Conservation (phyloP, 2,797 vertebrate species). For the Siniperca obscura region DNA sequence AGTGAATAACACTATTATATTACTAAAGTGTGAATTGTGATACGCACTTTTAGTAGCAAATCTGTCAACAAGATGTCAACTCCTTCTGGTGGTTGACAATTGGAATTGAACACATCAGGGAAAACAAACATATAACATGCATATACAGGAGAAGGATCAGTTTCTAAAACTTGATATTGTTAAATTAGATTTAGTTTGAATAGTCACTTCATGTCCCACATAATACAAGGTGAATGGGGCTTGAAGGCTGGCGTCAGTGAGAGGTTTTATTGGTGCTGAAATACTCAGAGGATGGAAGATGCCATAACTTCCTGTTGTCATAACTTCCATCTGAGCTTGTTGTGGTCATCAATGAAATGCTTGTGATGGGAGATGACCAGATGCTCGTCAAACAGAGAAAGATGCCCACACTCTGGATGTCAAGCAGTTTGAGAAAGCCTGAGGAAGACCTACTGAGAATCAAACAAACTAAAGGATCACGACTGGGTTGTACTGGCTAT, state of each 20-base stretch:
- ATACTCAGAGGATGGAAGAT: neutral
- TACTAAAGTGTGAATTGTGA: neutral
- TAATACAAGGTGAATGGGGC: neutral
- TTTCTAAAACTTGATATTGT: neutral
- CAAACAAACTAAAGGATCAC: neutral
- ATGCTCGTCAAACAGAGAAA: neutral
- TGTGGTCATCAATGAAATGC: neutral
- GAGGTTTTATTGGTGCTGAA: neutral
- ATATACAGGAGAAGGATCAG: neutral
- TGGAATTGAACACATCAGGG: slow-evolving; percentile 11
- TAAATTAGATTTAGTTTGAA: neutral
- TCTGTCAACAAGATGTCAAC: slow-evolving; percentile 8
- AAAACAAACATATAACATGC: neutral
- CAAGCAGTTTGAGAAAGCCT: neutral
- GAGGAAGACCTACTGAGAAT: neutral
- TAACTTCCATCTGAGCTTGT: neutral
- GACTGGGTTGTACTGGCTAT: too few relatives aligned
- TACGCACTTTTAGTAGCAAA: neutral
- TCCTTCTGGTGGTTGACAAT: slow-evolving; percentile 1
- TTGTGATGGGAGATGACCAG: neutral
- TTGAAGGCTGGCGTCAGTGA: neutral
- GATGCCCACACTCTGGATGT: neutral
- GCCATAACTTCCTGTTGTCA: neutral
- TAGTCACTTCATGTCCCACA: neutral
- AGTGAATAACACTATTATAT: slow-evolving; percentile 20